phyloP scores from a whole-genome alignment of 2,888 invertebrate genomes.

The Bruchidius siliquastri region DNA sequence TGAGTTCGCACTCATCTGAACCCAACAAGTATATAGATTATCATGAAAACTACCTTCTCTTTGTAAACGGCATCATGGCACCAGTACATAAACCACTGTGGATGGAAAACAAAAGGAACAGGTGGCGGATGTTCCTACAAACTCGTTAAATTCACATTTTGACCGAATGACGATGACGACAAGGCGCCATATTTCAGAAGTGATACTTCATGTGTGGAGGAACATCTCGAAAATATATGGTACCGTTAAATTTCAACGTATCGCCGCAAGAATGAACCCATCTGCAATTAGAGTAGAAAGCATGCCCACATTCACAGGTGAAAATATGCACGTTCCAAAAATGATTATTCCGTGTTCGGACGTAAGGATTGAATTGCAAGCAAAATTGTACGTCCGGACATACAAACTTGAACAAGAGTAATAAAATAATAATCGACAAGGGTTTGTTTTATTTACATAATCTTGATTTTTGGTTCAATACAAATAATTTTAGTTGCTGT shows the following conservation, averaged over 20 bases:
- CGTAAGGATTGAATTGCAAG: not conserved
- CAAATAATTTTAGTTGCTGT: too few relatives aligned
- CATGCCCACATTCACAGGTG: not conserved
- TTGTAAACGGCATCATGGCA: not conserved
- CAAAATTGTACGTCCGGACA: not conserved
- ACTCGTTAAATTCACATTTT: not conserved
- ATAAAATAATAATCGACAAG: too few relatives aligned
- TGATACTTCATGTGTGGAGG: not conserved
- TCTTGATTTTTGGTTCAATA: too few relatives aligned
- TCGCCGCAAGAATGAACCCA: not conserved
- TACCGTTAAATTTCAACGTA: not conserved
- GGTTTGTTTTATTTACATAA: too few relatives aligned
- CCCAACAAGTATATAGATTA: too few relatives aligned
- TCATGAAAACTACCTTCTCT: not conserved
- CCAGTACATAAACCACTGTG: not conserved
- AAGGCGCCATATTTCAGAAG: not conserved
- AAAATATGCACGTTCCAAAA: not conserved
- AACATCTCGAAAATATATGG: not conserved
- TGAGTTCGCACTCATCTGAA: too few relatives aligned
- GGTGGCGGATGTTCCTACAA: not conserved
- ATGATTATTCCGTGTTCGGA: not conserved
- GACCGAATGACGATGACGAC: not conserved
- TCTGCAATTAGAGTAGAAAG: not conserved
- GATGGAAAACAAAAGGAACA: not conserved
- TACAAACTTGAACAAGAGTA: too few relatives aligned